Conservation (phyloP, 2,113 vertebrate genomes). For the Apeltes quadracus region DNA sequence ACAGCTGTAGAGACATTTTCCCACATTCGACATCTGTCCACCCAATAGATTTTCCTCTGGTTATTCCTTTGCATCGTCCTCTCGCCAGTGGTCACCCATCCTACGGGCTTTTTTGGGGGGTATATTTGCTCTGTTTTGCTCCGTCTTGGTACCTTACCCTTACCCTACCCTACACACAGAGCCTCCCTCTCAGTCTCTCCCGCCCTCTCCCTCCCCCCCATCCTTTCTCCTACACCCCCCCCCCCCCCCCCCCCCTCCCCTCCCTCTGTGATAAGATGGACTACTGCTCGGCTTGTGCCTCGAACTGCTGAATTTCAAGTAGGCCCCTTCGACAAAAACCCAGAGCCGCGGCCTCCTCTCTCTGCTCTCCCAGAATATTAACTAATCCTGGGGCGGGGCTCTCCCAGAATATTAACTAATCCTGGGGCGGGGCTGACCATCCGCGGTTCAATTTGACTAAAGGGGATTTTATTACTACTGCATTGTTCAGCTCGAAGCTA, state of each 20-base stretch:
- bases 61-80: neutral
- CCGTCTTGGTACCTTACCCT: conserved; percentile 20
- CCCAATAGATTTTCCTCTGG: neutral
- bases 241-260: conserved; percentile 23
- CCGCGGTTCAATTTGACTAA: too few species aligned
- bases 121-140: conserved; percentile 56
- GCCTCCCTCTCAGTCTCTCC: conserved; percentile 38
- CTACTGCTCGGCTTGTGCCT: conserved; percentile 64
- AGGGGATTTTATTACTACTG: neutral
- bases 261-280: conserved; percentile 70
- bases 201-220: conserved; percentile 21
- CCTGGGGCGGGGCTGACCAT: conserved; percentile 47
- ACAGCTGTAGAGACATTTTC: neutral
- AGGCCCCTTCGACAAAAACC: conserved; percentile 61
- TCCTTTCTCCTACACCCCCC: conserved; percentile 46
- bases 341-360: conserved; percentile 51
- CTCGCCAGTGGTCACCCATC: conserved; percentile 14
- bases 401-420: conserved; percentile 71
- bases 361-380: conserved; percentile 71
- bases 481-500: neutral
- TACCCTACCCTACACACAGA: conserved; percentile 22
- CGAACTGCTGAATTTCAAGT: conserved; percentile 75
- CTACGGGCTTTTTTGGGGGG: conserved; percentile 18
- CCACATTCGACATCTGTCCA: neutral
- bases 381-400: conserved; percentile 61